Conservation (phyloP, 2,113 vertebrate genomes). For the Desmodus rotundus region DNA sequence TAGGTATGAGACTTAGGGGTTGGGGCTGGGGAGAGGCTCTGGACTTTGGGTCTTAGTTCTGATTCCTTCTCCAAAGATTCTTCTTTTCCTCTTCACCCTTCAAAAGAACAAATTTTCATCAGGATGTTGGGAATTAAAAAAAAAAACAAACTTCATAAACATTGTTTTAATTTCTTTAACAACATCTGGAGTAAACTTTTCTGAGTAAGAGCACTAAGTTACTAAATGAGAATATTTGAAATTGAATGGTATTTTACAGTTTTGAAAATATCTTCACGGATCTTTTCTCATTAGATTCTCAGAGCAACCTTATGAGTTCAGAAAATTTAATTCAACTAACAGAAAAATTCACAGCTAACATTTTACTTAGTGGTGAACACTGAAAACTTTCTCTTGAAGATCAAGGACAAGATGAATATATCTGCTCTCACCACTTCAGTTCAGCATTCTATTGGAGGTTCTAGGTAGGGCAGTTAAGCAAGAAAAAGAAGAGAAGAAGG, state of each 20-base stretch:
- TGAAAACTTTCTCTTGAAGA: neutral
- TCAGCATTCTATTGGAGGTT: neutral
- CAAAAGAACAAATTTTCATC: neutral
- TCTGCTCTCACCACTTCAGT: neutral
- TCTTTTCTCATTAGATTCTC: slow-evolving; percentile 37
- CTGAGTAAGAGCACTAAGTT: neutral
- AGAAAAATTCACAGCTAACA: neutral
- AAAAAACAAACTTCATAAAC: neutral
- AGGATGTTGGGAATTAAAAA: neutral
- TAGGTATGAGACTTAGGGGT: neutral
- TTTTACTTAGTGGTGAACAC: neutral
- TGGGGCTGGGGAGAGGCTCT: neutral
- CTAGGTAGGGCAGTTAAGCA: neutral
- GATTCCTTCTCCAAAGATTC: neutral
- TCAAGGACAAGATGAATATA: neutral
- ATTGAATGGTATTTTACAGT: neutral
- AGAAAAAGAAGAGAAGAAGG: neutral
- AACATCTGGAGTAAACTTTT: slow-evolving; percentile 14
- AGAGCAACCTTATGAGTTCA: neutral
- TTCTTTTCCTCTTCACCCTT: neutral
- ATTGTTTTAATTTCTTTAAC: slow-evolving; percentile 15
- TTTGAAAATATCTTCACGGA: slow-evolving; percentile 45
- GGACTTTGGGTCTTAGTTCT: neutral
- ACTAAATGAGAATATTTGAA: neutral
- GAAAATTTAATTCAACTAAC: neutral